A percentile compares a stretch with the other conserved stretches of the same genome.
phyloP scores from a whole-genome alignment of 2,113 vertebrate genomes.

The Semicossyphus pulcher region DNA sequence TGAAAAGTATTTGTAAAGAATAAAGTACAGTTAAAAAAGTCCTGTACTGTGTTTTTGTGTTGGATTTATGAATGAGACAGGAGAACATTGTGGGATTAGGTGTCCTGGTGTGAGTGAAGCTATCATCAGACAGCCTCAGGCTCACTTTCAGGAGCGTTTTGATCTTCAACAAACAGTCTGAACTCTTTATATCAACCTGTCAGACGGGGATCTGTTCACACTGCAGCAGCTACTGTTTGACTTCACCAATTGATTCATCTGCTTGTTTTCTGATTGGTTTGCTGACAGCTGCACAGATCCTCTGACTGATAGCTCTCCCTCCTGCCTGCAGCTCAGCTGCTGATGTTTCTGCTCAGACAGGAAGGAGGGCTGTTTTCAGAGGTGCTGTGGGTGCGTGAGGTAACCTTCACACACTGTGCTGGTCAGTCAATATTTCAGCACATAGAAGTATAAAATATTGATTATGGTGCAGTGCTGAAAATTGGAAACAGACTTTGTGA shows the following conservation, averaged over 20 bases:
- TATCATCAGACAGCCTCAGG: slow-evolving; percentile 63
- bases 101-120: slow-evolving; percentile 65
- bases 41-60: too few relatives aligned
- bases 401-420: slow-evolving; percentile 55
- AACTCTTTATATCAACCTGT: slow-evolving; percentile 58
- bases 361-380: slow-evolving; percentile 52
- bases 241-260: slow-evolving; percentile 68
- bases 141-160: slow-evolving; percentile 64
- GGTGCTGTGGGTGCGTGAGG: slow-evolving; percentile 66
- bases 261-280: slow-evolving; percentile 70
- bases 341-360: slow-evolving; percentile 74
- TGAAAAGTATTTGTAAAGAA: too few relatives aligned
- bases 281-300: slow-evolving; percentile 58
- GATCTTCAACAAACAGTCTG: slow-evolving; percentile 64
- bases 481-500: slow-evolving; percentile 50
- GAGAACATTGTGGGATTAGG: slow-evolving; percentile 41
- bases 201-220: slow-evolving; percentile 44
- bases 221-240: slow-evolving; percentile 42
- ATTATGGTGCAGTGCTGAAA: slow-evolving; percentile 45
- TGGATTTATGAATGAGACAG: too few relatives aligned
- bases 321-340: slow-evolving; percentile 72
- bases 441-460: slow-evolving; percentile 53
- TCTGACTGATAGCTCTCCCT: slow-evolving; percentile 63
- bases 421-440: slow-evolving; percentile 54
- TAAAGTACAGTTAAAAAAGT: too few relatives aligned